phyloP scores from a whole-genome alignment of 2,113 vertebrate species.

The Prionailurus viverrinus region DNA sequence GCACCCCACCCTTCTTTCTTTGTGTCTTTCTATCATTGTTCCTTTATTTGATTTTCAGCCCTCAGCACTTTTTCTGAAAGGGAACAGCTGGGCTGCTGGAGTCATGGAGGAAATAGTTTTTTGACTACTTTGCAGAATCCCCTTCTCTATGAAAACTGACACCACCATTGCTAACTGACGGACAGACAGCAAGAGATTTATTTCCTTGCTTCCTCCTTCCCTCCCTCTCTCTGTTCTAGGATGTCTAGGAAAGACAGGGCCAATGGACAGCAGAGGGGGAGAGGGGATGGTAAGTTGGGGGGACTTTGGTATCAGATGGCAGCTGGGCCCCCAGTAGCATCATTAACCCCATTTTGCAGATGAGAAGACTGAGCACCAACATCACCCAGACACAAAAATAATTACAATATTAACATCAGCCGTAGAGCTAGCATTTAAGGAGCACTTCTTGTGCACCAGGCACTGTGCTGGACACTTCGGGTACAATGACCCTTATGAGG shows the following conservation, averaged over 20 bases:
- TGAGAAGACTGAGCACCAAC: not conserved
- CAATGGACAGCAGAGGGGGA: not conserved
- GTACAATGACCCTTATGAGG: not conserved
- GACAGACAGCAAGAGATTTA: not conserved
- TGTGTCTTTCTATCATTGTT: slow-evolving; percentile 50
- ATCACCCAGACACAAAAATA: not conserved
- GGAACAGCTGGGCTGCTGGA: slow-evolving; percentile 79
- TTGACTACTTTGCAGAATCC: slow-evolving; percentile 83
- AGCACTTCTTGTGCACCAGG: not conserved
- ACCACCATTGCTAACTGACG: slow-evolving; percentile 72
- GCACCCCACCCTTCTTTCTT: slow-evolving; percentile 8
- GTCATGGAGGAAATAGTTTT: slow-evolving; percentile 81
- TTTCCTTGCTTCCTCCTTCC: slow-evolving; percentile 40
- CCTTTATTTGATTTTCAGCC: slow-evolving; percentile 64
- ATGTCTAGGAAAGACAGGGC: not conserved
- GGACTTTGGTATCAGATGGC: not conserved
- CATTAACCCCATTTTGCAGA: slow-evolving; percentile 44
- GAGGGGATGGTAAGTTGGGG: not conserved
- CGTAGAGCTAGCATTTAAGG: not conserved
- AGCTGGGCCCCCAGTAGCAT: not conserved
- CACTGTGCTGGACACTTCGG: not conserved
- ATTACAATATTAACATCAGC: not conserved
- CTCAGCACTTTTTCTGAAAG: slow-evolving; percentile 78
- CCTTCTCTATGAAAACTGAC: slow-evolving; percentile 82
- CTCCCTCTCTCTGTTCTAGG: slow-evolving; percentile 41